Evolutionary conservation across 2,888 invertebrate species (phyloP).

Genomic region (Brachypterus glaber): DNA sequence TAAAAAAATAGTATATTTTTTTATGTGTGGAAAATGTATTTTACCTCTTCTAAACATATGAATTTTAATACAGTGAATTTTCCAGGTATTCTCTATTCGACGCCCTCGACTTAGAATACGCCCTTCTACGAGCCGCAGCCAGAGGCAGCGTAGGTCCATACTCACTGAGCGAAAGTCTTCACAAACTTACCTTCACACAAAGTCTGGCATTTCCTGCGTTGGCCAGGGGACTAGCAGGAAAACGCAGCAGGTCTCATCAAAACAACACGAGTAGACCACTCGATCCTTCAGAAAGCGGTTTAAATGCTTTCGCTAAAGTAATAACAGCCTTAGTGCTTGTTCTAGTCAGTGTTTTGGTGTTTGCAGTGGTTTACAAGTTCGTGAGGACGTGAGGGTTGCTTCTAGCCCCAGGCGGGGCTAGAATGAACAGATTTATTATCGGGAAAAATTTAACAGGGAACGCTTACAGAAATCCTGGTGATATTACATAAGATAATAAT

Average conservation of each 20-base stretch:
- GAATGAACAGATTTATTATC: constrained; percentile 24
- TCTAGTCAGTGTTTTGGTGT: constrained; percentile 60
- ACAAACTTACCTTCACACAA: constrained; percentile 65
- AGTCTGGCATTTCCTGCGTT: constrained; percentile 63
- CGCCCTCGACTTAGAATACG: constrained; percentile 62
- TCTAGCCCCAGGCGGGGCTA: constrained; percentile 49
- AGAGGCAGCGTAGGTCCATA: constrained; percentile 64
- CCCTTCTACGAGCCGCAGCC: constrained; percentile 56
- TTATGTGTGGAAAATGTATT: too few species aligned
- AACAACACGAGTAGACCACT: constrained; percentile 44
- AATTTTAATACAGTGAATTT: too few species aligned
- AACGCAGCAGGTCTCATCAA: constrained; percentile 48
- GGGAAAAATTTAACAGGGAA: constrained; percentile 21
- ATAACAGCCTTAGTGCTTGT: constrained; percentile 60
- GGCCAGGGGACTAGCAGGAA: constrained; percentile 57
- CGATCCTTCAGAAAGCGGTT: constrained; percentile 53
- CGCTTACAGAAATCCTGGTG: constrained; percentile 11
- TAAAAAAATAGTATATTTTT: too few species aligned
- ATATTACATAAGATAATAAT: constrained; percentile 8
- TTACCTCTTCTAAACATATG: too few species aligned
- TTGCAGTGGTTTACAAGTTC: constrained; percentile 64
- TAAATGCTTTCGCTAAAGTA: constrained; percentile 63
- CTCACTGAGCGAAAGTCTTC: constrained; percentile 59
- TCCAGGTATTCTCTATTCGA: constrained; percentile 55
- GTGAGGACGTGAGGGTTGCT: constrained; percentile 69